A percentile compares a stretch with the other conserved stretches of the same genome.
Evolutionary conservation across 1,140 invertebrate species (phyloP).

Genomic region (Vanessa atalanta): DNA sequence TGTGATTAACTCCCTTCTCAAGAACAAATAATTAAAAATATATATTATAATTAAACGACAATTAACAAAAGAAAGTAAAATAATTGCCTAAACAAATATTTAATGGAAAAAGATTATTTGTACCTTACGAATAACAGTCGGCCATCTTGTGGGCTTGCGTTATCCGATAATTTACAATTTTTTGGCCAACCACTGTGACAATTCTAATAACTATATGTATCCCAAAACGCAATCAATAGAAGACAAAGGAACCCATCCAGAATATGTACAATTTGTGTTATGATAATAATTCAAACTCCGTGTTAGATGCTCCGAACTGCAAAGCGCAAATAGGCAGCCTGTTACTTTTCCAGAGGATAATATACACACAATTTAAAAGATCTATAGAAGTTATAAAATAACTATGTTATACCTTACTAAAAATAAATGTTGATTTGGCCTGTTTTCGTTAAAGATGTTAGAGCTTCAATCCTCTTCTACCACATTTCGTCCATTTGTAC

Average conservation of each 20-base stretch:
- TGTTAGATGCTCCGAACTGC: slow-evolving; percentile 64
- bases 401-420: slow-evolving; percentile 54
- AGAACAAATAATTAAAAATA: slow-evolving; percentile 39
- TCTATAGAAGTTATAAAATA: slow-evolving; percentile 31
- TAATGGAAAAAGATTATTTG: slow-evolving; percentile 64
- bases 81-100: slow-evolving; percentile 40
- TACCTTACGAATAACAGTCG: slow-evolving; percentile 81
- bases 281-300: slow-evolving; percentile 56
- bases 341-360: slow-evolving; percentile 59
- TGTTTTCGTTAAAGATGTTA: slow-evolving; percentile 46
- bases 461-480: slow-evolving; percentile 61
- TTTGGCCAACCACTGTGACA: slow-evolving; percentile 59
- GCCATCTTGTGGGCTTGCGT: slow-evolving; percentile 80
- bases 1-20: slow-evolving; percentile 33
- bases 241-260: slow-evolving; percentile 51
- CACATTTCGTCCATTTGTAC: slow-evolving; percentile 72
- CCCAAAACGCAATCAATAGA: slow-evolving; percentile 45
- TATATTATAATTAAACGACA: slow-evolving; percentile 33
- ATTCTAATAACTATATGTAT: slow-evolving; percentile 50
- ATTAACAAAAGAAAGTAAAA: slow-evolving; percentile 37
- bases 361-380: slow-evolving; percentile 33
- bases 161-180: slow-evolving; percentile 75
- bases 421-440: slow-evolving; percentile 46
- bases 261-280: slow-evolving; percentile 55
- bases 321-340: slow-evolving; percentile 68